phyloP scores from a whole-genome alignment of 2,113 vertebrate genomes.

The Raja brachyura region DNA sequence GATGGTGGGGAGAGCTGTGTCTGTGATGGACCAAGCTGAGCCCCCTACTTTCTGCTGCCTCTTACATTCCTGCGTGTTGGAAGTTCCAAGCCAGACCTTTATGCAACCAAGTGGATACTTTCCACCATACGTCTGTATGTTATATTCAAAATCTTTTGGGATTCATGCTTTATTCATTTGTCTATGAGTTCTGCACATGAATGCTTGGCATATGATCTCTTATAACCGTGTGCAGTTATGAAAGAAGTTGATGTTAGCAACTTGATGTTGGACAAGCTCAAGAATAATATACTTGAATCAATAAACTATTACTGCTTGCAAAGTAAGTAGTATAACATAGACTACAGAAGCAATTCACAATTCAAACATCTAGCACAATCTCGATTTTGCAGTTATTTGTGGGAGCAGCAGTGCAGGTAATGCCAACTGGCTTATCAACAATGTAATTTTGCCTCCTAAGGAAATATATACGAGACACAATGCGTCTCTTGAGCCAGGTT shows the following conservation, averaged over 20 bases:
- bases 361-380: neutral
- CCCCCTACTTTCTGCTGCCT: no score
- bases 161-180: neutral
- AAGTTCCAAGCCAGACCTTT: no score
- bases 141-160: neutral
- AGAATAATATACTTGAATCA: neutral
- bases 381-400: neutral
- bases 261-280: neutral
- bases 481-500: neutral
- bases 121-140: neutral
- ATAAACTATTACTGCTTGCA: neutral
- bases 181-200: neutral
- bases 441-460: neutral
- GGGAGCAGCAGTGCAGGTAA: neutral
- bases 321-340: neutral
- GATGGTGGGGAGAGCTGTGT: no score
- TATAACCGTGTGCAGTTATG: no score
- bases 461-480: neutral
- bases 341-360: neutral
- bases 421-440: neutral
- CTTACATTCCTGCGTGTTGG: no score
- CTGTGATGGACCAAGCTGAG: no score
- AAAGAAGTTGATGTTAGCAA: neutral
- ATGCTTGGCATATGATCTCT: neutral
- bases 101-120: no score